Evolutionary conservation across 2,888 invertebrate genomes (phyloP).

Genomic region (Kuschelorhynchus macadamiae): DNA sequence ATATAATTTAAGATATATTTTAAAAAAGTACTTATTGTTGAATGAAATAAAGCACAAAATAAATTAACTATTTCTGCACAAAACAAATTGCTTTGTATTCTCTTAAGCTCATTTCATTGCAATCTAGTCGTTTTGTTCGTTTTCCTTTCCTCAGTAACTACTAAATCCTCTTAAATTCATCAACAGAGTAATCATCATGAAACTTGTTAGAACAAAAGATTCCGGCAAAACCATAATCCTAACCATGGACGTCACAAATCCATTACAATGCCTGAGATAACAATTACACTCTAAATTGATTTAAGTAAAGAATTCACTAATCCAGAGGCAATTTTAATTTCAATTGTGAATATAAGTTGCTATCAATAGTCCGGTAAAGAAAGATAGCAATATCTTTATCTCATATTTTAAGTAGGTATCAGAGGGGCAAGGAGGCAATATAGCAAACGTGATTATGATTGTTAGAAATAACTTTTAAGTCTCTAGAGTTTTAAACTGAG

Average conservation of each 20-base stretch:
- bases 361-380: slow-evolving; percentile 1
- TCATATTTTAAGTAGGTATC: no score
- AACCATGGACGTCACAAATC: slow-evolving; percentile 45
- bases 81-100: slow-evolving; percentile 46
- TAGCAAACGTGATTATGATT: no score
- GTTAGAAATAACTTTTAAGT: no score
- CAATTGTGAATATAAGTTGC: slow-evolving; percentile 15
- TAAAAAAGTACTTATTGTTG: no score
- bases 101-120: slow-evolving; percentile 45
- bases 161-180: slow-evolving; percentile 47
- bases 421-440: no score
- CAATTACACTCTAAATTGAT: slow-evolving; percentile 38
- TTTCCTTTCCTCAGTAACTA: slow-evolving; percentile 33
- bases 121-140: slow-evolving; percentile 43
- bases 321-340: slow-evolving; percentile 29
- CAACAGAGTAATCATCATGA: slow-evolving; percentile 42
- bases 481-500: no score
- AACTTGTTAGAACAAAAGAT: slow-evolving; percentile 49
- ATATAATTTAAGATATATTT: no score
- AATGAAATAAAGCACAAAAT: slow-evolving; percentile 15
- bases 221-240: slow-evolving; percentile 43
- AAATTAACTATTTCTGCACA: slow-evolving; percentile 43
- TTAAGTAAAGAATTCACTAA: slow-evolving; percentile 26
- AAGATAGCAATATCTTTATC: no score
- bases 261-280: slow-evolving; percentile 46